Evolutionary conservation across 2,888 invertebrate genomes (phyloP), one percentile per base, ranked within the genome.

Genomic region (Melikaiella ostensackeni): DNA sequence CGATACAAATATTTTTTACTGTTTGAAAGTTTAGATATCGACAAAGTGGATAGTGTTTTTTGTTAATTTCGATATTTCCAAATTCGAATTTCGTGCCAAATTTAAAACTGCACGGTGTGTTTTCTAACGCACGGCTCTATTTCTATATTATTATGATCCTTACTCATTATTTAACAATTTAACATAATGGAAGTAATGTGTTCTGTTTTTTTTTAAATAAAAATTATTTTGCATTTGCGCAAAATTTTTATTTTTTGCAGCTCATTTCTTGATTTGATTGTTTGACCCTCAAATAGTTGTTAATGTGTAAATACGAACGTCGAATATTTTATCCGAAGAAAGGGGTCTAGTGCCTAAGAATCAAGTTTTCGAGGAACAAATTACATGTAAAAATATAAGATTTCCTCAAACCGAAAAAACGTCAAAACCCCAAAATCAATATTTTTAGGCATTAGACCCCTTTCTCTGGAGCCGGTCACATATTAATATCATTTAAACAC

Each of bases 201-300:
- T 64, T 16, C 6, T n/a, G 42, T 55, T 55, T 21, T 46, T 50
- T n/a, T 50, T 6, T 50, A 33, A n/a, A 5, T 16, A 42, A 50
- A 70, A 55, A 30, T 46, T 66, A 11, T 50, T 50, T 24, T 70
- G 11, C 13, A 50, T 46, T 30, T 19, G 13, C 16, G 3, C 19
- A 30, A 30, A 21, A 11, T 30, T 50, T 16, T 70, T 70, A 70
- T 13, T 38, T 21, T 42, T 66, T 66, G 8, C n/a, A 50, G n/a
- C 76, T 77, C 70, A 46, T 66, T 77, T 75, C 50, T 30, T 74
- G 50, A 77, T 76, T 55, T 75, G 76, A 73, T 79, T 80, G 77
- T 77, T 79, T 80, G 77, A 79, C 78, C 79, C 75, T 79, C 75
- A 76, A 80, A 78, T 55, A 74, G 6, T 46, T 21, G 11, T 21